Conservation (phyloP, 2,113 vertebrate genomes). For the Syngnathus typhle region DNA sequence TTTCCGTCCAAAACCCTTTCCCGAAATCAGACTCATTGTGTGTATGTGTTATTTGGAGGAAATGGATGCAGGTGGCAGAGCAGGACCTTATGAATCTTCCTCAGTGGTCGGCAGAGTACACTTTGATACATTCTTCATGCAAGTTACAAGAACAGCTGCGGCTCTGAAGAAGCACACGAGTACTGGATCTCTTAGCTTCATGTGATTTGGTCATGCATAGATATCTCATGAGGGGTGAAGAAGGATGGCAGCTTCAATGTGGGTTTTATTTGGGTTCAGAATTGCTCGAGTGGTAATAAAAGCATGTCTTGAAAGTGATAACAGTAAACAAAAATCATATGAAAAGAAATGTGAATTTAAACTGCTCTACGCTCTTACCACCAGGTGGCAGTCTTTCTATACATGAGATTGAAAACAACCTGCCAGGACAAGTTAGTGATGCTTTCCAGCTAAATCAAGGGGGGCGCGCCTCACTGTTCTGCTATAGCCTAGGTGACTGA, state of each 20-base stretch:
- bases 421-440: not conserved
- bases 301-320: no score
- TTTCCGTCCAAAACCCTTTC: no score
- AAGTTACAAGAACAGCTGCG: slow-evolving; percentile 43
- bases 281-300: no score
- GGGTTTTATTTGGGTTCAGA: not conserved
- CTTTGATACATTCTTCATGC: slow-evolving; percentile 40
- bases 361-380: slow-evolving; percentile 17
- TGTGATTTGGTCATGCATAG: slow-evolving; percentile 6
- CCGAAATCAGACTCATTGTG: no score
- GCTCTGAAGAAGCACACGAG: slow-evolving; percentile 21
- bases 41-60: no score
- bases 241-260: not conserved
- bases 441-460: slow-evolving; percentile 29
- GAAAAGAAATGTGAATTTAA: no score
- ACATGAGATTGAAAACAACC: not conserved
- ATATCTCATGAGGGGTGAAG: not conserved
- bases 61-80: not conserved
- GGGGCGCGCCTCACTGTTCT: no score
- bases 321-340: no score
- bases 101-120: slow-evolving; percentile 28
- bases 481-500: no score
- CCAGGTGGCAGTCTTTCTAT: slow-evolving; percentile 43
- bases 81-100: slow-evolving; percentile 29
- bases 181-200: slow-evolving; percentile 2